Evolutionary conservation across 2,113 vertebrate genomes (phyloP).

Genomic region (Oncorhynchus gorbuscha): DNA sequence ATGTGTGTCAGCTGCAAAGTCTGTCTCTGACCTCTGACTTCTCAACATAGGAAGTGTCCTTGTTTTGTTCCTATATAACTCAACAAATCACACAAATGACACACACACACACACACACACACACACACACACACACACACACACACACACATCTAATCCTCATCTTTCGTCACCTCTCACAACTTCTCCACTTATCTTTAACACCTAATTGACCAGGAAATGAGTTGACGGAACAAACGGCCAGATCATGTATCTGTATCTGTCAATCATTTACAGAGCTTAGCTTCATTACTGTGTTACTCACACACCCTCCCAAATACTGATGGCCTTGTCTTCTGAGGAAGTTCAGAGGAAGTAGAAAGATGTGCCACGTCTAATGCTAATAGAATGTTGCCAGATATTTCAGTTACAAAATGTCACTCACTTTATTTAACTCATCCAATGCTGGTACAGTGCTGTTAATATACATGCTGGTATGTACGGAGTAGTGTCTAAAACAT

Average conservation of each 20-base stretch:
- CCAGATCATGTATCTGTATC: constrained; percentile 15
- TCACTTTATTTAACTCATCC: background rate
- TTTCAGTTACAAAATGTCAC: background rate
- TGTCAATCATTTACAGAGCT: constrained; percentile 17
- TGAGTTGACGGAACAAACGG: constrained; percentile 38
- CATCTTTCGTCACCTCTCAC: background rate
- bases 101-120: background rate
- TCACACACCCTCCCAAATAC: background rate
- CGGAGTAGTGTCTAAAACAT: too few species aligned
- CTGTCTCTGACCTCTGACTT: too few species aligned
- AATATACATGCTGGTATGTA: too few species aligned
- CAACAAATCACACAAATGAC: background rate
- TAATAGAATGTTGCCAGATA: background rate
- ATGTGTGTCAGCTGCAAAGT: too few species aligned
- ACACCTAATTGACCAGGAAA: constrained; percentile 51
- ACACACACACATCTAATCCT: constrained; percentile 11
- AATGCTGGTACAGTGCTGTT: too few species aligned
- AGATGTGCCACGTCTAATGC: background rate
- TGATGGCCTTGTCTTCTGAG: constrained; percentile 13
- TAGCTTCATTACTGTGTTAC: constrained; percentile 29
- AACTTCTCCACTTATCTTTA: constrained; percentile 18
- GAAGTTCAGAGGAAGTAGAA: too few species aligned
- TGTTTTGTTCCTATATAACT: too few species aligned
- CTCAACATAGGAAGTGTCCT: too few species aligned
- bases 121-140: background rate